Evolutionary conservation across 1,140 invertebrate species (phyloP).

Genomic region (Pinna nobilis): DNA sequence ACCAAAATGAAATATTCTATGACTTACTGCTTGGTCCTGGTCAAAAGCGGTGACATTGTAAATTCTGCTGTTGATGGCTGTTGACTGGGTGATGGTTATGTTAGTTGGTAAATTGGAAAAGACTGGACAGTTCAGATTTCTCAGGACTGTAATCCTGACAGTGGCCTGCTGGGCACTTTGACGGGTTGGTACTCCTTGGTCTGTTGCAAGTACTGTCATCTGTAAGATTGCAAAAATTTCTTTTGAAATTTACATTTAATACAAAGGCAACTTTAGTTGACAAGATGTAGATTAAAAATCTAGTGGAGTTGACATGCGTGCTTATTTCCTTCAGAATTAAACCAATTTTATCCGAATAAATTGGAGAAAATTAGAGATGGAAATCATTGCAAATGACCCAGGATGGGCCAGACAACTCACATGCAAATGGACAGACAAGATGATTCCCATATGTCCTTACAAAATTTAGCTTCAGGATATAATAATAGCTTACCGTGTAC

Average conservation of each 20-base stretch:
- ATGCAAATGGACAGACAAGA: no score
- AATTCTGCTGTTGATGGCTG: not conserved
- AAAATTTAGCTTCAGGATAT: no score
- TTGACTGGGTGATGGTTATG: constrained; percentile 14
- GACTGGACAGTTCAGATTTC: constrained; percentile 23
- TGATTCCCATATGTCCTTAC: not conserved
- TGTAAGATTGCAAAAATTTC: constrained; percentile 3
- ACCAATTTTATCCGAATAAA: no score
- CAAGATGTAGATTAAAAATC: no score
- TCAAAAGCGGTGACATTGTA: constrained; percentile 20
- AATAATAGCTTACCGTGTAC: constrained; percentile 6
- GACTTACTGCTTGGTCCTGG: not conserved
- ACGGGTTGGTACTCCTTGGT: constrained; percentile 21
- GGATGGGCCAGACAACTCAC: not conserved
- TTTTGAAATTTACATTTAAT: no score
- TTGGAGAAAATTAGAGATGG: no score
- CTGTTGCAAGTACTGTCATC: constrained; percentile 16
- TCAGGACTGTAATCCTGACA: constrained; percentile 18
- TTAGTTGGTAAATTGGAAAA: constrained; percentile 22
- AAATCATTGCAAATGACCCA: no score
- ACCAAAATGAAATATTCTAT: not conserved
- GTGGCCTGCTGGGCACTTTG: constrained; percentile 2
- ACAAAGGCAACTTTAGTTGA: no score
- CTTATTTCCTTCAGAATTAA: no score
- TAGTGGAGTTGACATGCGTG: no score